Base-by-base conservation (phyloP, 2,113 vertebrate species). In the Indicator maculatus region DNA sequence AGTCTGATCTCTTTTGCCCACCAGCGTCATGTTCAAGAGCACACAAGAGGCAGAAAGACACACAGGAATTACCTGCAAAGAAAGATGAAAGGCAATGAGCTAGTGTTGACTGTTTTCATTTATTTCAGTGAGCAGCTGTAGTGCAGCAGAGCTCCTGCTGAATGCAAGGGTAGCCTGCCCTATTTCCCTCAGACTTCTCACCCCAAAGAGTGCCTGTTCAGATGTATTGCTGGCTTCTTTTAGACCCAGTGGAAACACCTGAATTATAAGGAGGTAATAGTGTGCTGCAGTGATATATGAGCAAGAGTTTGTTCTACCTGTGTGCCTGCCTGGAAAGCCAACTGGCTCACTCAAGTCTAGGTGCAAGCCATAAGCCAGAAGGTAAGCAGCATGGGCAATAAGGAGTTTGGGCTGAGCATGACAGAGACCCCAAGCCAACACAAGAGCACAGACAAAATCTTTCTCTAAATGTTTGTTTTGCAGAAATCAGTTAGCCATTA, bases 381-480 rank as follows among this genome's bases (percentile, higher is more conserved):
- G 67, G 63, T 26, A 31, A 53, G 64, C 41, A 63, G 45, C 14
- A 5, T 4, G 27, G n/a, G 30, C 31, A 67, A 5, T 0, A 0
- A 12, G 47, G 26, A 72, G 53, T 47, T 79, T 52, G 33, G 53
- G 38, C 11, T 85, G 59, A 41, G 45, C 30, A 71, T 59, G 30
- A 30, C 67, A 23, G 59, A 85, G 26, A 58, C 21, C 11, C 33
- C 33, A 76, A 2, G 41, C 47, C 83, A 33, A 77, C 36, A 31
- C 14, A 74, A 26, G 30, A 69, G 45, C 30, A 80, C 6, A 12
- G 75, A 33, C 11, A 66, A 88, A 91, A 90, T 10, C 55, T 44
- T 59, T 64, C 58, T 67, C 13, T 33, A 79, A 64, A 77, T 41
- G 28, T 6, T 31, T 74, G 75, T 58, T 77, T 56, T 76, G 16